phyloP scores from a whole-genome alignment of 2,113 vertebrate species.

The Hippocampus comes region DNA sequence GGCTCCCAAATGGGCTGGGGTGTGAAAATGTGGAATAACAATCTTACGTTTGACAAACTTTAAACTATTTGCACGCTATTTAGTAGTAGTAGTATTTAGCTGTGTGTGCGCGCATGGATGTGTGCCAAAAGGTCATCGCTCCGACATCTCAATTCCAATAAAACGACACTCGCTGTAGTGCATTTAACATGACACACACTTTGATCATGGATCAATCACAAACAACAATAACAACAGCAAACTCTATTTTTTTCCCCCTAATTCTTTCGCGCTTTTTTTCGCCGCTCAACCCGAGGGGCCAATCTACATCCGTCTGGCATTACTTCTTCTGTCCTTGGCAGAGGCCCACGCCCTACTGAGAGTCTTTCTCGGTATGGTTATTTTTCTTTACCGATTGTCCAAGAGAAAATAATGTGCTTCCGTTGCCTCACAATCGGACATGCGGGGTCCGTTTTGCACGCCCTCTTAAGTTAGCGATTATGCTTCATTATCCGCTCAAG shows the following conservation, averaged over 20 bases:
- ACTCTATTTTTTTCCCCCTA: no score
- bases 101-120: no score
- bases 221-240: not conserved
- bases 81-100: no score
- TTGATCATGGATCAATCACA: no score
- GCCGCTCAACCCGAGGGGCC: not conserved
- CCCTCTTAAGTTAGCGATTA: not conserved
- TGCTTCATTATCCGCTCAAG: not conserved
- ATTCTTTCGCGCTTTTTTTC: not conserved
- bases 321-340: not conserved
- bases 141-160: no score
- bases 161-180: no score
- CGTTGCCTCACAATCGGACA: not conserved
- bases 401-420: not conserved
- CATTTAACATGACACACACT: no score
- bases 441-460: not conserved
- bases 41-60: no score
- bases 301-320: not conserved
- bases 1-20: not conserved
- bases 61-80: no score
- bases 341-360: not conserved
- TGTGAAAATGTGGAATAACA: not conserved
- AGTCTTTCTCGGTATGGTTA: not conserved
- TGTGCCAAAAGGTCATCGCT: no score
- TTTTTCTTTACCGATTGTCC: constrained; percentile 6